Conservation (phyloP, 2,797 vertebrate genomes). For the Halcyon chelicuti region DNA sequence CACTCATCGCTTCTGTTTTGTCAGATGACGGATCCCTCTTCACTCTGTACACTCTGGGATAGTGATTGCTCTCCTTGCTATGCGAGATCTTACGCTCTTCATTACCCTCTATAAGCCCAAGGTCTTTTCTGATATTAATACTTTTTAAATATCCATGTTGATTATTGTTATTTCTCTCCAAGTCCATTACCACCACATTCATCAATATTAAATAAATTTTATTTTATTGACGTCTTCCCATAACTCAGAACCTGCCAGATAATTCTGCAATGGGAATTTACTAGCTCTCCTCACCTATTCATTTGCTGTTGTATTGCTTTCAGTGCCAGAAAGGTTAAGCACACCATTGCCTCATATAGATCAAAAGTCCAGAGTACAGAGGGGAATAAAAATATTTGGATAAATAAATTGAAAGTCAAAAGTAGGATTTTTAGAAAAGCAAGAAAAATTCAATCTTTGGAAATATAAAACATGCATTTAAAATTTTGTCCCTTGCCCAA, state of each 20-base stretch:
- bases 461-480: background rate
- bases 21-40: background rate
- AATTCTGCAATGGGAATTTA: background rate
- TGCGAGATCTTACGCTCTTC: background rate
- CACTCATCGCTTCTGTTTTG: background rate
- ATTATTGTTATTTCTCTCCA: slow-evolving; percentile 17
- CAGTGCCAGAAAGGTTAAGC: background rate
- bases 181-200: background rate
- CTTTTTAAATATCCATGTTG: slow-evolving; percentile 25
- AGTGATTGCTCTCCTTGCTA: background rate
- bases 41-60: background rate
- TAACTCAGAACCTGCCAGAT: background rate
- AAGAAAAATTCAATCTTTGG: background rate
- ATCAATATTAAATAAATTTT: slow-evolving; percentile 43
- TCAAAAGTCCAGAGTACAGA: background rate
- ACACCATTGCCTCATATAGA: background rate
- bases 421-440: background rate
- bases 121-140: slow-evolving; percentile 3
- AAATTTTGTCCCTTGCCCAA: background rate
- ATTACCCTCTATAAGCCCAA: background rate
- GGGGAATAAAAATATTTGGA: background rate
- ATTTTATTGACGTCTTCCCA: background rate
- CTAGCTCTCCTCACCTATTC: background rate
- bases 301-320: slow-evolving; percentile 14
- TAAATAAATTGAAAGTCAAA: slow-evolving; percentile 5